Percentiles rank a stretch among this genome's conserved stretches.
phyloP scores from a whole-genome alignment of 35 echinoderm and acorn worm genomes.

The Patiria miniata region DNA sequence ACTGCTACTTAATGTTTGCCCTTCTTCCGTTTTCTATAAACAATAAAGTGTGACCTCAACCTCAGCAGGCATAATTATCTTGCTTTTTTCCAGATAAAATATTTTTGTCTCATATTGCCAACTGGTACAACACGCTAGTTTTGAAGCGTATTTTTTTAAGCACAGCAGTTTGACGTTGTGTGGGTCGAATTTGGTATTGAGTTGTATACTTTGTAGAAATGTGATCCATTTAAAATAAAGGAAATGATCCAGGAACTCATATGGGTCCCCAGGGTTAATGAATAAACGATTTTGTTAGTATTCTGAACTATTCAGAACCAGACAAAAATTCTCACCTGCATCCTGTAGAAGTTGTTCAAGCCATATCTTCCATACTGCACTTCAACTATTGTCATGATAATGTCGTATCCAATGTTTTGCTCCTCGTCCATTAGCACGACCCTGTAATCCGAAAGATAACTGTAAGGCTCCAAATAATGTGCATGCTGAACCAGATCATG shows the following conservation, averaged over 20 bases:
- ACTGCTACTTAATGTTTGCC: too few relatives aligned
- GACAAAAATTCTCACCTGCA: constrained; percentile 73
- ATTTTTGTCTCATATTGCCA: too few relatives aligned
- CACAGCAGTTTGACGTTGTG: background rate
- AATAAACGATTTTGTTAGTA: background rate
- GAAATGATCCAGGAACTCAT: background rate
- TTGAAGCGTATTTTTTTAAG: too few relatives aligned
- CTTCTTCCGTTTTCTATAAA: too few relatives aligned
- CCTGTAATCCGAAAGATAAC: constrained; percentile 20
- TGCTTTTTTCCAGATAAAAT: too few relatives aligned
- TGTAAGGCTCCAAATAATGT: background rate
- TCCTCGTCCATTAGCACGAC: constrained; percentile 76
- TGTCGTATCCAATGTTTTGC: constrained; percentile 94
- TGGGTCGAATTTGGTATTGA: too few relatives aligned
- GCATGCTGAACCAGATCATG: too few relatives aligned
- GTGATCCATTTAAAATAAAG: too few relatives aligned
- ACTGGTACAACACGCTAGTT: too few relatives aligned
- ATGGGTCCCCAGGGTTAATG: background rate
- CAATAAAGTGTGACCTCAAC: too few relatives aligned
- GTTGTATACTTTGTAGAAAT: background rate
- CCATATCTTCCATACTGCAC: constrained; percentile 67
- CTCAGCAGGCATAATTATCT: too few relatives aligned
- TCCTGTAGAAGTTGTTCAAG: constrained; percentile 98
- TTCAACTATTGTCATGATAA: constrained; percentile 86
- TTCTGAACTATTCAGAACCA: background rate